Evolutionary conservation across 2,113 vertebrate species (phyloP).

Genomic region (Microtus pennsylvanicus): DNA sequence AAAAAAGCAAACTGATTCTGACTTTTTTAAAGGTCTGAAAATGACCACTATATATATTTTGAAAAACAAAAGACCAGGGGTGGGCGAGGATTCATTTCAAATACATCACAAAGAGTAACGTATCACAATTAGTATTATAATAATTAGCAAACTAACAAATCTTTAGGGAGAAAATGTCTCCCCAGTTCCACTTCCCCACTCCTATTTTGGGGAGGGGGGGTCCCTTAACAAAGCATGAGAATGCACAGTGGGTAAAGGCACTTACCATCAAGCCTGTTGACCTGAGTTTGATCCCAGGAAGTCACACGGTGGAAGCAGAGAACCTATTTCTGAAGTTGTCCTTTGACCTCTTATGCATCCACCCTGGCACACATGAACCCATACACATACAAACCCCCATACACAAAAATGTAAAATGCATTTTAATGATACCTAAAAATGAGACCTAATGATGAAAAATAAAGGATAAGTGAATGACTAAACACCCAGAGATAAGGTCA

Average conservation of each 20-base stretch:
- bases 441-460: not conserved
- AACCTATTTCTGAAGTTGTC: not conserved
- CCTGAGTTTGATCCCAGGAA: not conserved
- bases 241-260: not conserved
- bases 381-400: not conserved
- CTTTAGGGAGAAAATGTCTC: not conserved
- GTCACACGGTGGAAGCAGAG: no score
- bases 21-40: not conserved
- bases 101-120: not conserved
- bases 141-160: constrained; percentile 2
- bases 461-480: constrained; percentile 1
- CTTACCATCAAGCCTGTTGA: not conserved
- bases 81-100: not conserved
- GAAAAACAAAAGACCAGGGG: not conserved
- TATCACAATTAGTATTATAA: not conserved
- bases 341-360: not conserved
- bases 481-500: constrained; percentile 1
- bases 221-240: not conserved
- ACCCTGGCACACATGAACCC: not conserved
- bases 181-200: not conserved
- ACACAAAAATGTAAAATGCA: not conserved
- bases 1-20: not conserved
- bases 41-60: not conserved
- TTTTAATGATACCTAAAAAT: not conserved
- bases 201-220: not conserved